These are phyloP conservation scores for Melanotus villosus DNA, from an alignment of 2,888 invertebrate species.

Conservation along the genomic window DNA sequence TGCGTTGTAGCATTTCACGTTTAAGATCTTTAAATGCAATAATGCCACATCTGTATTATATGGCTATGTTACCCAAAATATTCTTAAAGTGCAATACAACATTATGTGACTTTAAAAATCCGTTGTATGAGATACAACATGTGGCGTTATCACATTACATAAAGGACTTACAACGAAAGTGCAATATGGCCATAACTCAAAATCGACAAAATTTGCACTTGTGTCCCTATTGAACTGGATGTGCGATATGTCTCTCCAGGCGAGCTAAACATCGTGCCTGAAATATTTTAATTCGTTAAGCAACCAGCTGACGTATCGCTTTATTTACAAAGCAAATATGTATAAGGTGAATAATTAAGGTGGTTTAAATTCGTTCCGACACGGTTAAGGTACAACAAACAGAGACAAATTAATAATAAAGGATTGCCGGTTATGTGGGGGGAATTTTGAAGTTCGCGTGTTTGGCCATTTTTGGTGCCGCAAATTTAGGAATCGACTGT, in stretches of 20 bases:
- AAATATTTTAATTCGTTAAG: conserved; percentile 33
- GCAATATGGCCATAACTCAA: too few species aligned
- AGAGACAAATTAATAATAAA: conserved; percentile 18
- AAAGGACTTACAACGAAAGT: too few species aligned
- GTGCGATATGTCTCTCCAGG: conserved; percentile 22
- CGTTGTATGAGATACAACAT: too few species aligned
- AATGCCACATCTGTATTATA: too few species aligned
- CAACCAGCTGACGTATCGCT: conserved; percentile 19
- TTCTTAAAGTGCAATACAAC: too few species aligned
- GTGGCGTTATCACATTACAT: too few species aligned
- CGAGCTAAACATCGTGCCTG: conserved; percentile 13
- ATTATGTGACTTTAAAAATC: too few species aligned
- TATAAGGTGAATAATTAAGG: conserved; percentile 31
- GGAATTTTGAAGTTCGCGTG: conserved; percentile 12
- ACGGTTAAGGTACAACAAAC: conserved; percentile 11
- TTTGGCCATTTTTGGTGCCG: conserved; percentile 15
- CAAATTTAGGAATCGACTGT: conserved; percentile 27
- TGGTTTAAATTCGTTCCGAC: conserved; percentile 1
- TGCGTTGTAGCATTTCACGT: too few species aligned
- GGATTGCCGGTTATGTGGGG: neutral
- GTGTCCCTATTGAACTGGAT: too few species aligned
- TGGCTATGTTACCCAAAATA: too few species aligned
- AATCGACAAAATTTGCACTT: too few species aligned
- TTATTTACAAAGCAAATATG: conserved; percentile 30
- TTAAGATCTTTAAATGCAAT: too few species aligned